Conservation (phyloP, 2,888 invertebrate species). For the Eulithis prunata region DNA sequence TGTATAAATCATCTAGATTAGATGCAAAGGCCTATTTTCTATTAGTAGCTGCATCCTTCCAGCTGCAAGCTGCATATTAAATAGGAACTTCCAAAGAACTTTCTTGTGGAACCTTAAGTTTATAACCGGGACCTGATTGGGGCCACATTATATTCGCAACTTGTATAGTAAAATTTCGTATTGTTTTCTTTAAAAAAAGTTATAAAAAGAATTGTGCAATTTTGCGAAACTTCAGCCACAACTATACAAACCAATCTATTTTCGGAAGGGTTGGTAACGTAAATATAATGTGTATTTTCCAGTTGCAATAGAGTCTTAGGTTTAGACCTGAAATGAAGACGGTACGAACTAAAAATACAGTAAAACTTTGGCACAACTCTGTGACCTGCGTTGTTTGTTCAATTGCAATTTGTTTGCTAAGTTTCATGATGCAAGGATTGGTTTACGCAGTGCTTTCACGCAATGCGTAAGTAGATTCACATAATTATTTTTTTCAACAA, state of each 20-base stretch:
- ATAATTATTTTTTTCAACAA: neutral
- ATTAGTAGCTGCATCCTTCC: too few species aligned
- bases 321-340: constrained; percentile 57
- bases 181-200: too few species aligned
- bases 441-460: constrained; percentile 16
- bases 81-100: too few species aligned
- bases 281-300: neutral
- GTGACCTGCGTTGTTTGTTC: constrained; percentile 36
- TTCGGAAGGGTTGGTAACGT: neutral
- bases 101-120: too few species aligned
- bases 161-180: too few species aligned
- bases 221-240: too few species aligned
- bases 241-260: neutral
- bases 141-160: too few species aligned
- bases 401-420: constrained; percentile 27
- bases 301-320: constrained; percentile 10
- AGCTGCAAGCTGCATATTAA: too few species aligned
- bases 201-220: too few species aligned
- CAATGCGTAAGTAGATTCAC: constrained; percentile 21
- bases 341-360: constrained; percentile 59
- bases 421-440: constrained; percentile 21
- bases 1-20: too few species aligned
- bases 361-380: constrained; percentile 41
- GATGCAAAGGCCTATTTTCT: too few species aligned
- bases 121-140: too few species aligned